Evolutionary conservation across 2,797 vertebrate species (phyloP).

Genomic region (Ciconia nigra): DNA sequence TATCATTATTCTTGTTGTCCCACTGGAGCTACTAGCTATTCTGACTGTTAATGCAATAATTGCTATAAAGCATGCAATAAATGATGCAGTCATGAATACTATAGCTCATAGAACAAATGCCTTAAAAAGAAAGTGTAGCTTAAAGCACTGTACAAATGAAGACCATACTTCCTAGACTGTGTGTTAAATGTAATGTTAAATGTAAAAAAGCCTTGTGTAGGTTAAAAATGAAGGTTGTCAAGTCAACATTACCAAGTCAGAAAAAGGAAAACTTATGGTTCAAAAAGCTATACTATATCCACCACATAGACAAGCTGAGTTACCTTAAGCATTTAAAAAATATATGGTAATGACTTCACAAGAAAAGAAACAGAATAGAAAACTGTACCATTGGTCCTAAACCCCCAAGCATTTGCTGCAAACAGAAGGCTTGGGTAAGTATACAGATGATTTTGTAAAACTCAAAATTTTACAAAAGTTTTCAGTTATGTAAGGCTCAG

Average conservation of each 20-base stretch:
- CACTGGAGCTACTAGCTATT: not conserved
- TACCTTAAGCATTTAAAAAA: not conserved
- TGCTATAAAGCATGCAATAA: not conserved
- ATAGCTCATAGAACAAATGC: not conserved
- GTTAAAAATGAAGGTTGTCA: not conserved
- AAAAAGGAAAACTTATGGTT: not conserved
- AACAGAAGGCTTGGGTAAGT: not conserved
- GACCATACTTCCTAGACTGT: not conserved
- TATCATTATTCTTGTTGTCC: not conserved
- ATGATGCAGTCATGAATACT: not conserved
- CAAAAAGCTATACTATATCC: not conserved
- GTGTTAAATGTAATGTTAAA: not conserved
- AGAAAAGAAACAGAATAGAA: not conserved
- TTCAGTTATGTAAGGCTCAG: not conserved
- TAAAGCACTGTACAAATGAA: not conserved
- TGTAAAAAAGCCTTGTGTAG: not conserved
- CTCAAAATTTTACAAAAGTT: not conserved
- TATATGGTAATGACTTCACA: not conserved
- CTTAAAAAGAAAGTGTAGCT: not conserved
- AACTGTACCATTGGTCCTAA: not conserved
- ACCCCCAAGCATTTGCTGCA: not conserved
- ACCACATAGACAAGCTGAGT: not conserved
- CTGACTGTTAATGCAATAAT: not conserved
- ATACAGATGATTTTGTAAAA: not conserved
- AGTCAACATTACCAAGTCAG: not conserved